Evolutionary conservation across 2,113 vertebrate genomes (phyloP), one percentile per base, ranked within the genome.

Genomic region (Cynocephalus volans): DNA sequence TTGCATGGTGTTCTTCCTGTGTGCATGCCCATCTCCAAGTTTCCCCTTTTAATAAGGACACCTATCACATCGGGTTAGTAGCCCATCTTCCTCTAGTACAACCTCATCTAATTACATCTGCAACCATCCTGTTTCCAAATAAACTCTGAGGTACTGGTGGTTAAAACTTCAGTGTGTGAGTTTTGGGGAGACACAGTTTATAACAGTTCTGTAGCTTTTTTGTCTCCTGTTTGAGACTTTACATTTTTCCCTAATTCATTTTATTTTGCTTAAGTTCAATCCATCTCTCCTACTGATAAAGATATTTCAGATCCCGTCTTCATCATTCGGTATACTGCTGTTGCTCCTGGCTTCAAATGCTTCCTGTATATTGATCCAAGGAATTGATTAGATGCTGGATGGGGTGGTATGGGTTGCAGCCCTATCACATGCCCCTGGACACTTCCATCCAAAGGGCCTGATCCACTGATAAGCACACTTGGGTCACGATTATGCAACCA

Each of bases 51-150:
- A 28, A 21, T 56, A 45, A 83, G 36, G 85, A 75, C 45, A 45
- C 58, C 11, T 6, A 50, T 92, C 41, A 6, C 45, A 41, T 0
- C 24, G 56, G 50, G n/a, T 23, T 28, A 52, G 28, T 41, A 60
- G 12, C 56, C 24, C 24, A 36, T 13, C 31, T 9, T 87, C 17
- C n/a, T 88, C 48, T 5, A 58, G 19, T 41, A 31, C 72, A 76
- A 62, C 88, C 56, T 70, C 48, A 60, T 83, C 33, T 77, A 26
- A 67, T 56, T 54, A 56, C 5, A 33, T 31, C 67, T 67, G 4
- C 54, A 88, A 23, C 2, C n/a, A 81, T 60, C 60, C 9, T 90
- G 8, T 97, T 93, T 94, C 89, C 88, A 90, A 94, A 81, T 56
- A 58, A 92, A 4, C 70, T 64, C 24, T 36, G 45, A 83, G 15